A percentile compares a stretch with the other conserved stretches of the same genome.
Evolutionary conservation across 2,113 vertebrate genomes (phyloP).

Genomic region (Burhinus oedicnemus): DNA sequence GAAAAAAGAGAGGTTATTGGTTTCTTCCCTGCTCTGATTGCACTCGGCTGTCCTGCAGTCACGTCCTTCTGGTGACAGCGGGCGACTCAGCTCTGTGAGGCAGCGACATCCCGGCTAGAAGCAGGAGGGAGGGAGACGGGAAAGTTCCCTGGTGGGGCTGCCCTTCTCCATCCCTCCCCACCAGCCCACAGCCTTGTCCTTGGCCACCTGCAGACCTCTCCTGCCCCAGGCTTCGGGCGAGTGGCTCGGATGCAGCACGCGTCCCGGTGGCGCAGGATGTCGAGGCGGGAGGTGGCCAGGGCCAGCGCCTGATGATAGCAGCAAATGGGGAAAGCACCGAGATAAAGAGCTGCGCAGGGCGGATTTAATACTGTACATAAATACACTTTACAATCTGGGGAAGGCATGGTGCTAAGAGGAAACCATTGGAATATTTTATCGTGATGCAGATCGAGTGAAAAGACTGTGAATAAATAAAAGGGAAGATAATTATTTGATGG

Average conservation of each 20-base stretch:
- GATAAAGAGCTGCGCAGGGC: slow-evolving; percentile 5
- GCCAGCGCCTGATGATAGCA: background rate
- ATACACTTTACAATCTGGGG: slow-evolving; percentile 74
- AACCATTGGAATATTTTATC: slow-evolving; percentile 78
- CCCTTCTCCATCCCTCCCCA: background rate
- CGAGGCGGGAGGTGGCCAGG: background rate
- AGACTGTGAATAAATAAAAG: slow-evolving; percentile 81
- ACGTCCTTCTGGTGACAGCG: background rate
- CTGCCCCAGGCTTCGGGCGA: fast-evolving
- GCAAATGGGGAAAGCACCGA: background rate
- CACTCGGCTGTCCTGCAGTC: background rate
- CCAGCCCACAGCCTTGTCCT: background rate
- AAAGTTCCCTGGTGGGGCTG: background rate
- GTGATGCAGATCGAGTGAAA: slow-evolving; percentile 81
- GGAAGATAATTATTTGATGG: slow-evolving; percentile 83
- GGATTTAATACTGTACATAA: slow-evolving; percentile 75
- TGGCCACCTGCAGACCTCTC: background rate
- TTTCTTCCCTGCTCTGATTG: slow-evolving; percentile 45
- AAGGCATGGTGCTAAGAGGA: slow-evolving; percentile 69
- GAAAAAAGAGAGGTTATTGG: background rate
- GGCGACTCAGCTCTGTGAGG: background rate
- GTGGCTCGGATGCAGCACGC: fast-evolving
- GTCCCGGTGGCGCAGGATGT: fast-evolving
- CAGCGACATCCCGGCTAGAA: background rate
- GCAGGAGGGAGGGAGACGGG: background rate